Base-by-base conservation (phyloP, 2,797 vertebrate genomes). In the Anguilla marmorata region DNA sequence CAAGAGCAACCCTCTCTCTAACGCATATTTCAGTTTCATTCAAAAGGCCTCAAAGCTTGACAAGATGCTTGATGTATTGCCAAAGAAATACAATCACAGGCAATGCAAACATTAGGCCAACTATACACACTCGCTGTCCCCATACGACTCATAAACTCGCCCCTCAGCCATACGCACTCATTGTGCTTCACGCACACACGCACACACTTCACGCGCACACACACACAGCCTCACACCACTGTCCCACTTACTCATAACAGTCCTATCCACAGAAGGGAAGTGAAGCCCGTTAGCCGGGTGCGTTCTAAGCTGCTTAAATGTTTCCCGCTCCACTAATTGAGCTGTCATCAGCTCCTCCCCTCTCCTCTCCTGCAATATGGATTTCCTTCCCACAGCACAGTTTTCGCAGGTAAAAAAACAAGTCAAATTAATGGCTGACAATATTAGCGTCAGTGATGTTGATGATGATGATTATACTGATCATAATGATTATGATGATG, bases 61-160 rank as follows among this genome's bases (percentile, higher is more conserved):
- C 66, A 69, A 16, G 69, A 74, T 74, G 30, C 33, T 74, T 74
- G 69, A 74, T 33, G 69, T 33, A 37, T 74, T 74, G 69, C 69
- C 69, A 74, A n/a, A 74, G 69, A 74, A 69, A 69, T 69, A 69
- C 63, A 69, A 69, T 69, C 24, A 69, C 24, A 74, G 69, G 69
- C n/a, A 30, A 30, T 74, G 33, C 27, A 12, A 74, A 74, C 12
- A 16, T 74, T 37, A 76, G 8, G 9, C 12, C 37, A 58, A 24
- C 14, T 37, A 37, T n/a, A 37, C 66, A 74, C 83, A 12, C 37
- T 16, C 74, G 19, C 74, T 21, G n/a, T 33, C 16, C 16, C 37
- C 72, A 33, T 27, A 45, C 74, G 41, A 45, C 41, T 45, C 41
- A 79, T 14, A 30, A 30, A 74, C 69, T 37, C 30, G 3, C 0